A percentile compares a stretch with the other conserved stretches of the same genome.
Evolutionary conservation across 1,140 invertebrate genomes (phyloP).

Genomic region (Cyclina sinensis): DNA sequence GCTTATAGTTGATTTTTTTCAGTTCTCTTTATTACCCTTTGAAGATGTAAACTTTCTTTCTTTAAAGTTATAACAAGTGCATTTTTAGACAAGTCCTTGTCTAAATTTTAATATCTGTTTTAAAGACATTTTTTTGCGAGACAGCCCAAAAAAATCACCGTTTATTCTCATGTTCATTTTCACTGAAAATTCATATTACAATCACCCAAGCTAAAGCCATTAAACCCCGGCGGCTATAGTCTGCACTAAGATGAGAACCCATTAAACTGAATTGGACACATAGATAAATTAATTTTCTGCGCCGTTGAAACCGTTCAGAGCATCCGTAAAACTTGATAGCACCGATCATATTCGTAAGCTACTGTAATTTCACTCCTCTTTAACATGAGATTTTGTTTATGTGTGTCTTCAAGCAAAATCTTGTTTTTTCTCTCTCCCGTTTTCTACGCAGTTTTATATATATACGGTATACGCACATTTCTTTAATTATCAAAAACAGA

Average conservation of each 20-base stretch:
- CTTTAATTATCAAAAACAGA: too few relatives aligned
- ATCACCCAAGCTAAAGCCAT: neutral
- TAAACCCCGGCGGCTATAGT: neutral
- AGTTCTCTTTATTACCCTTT: too few relatives aligned
- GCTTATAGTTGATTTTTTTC: too few relatives aligned
- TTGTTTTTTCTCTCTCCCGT: too few relatives aligned
- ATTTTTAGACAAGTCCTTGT: too few relatives aligned
- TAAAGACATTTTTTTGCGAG: too few relatives aligned
- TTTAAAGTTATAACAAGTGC: too few relatives aligned
- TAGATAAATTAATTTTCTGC: constrained; percentile 39
- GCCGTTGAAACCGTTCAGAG: neutral
- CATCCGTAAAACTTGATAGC: neutral
- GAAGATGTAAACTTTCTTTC: too few relatives aligned
- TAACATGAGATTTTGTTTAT: too few relatives aligned
- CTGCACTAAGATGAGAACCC: neutral
- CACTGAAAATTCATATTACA: neutral
- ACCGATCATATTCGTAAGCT: neutral
- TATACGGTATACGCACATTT: too few relatives aligned
- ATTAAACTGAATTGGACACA: constrained; percentile 30
- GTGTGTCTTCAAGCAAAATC: neutral
- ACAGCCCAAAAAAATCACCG: too few relatives aligned
- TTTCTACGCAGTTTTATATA: constrained; percentile 20
- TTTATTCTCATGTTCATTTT: neutral
- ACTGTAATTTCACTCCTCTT: neutral
- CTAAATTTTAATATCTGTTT: too few relatives aligned